Percentiles rank a stretch among this genome's conserved stretches.
Conservation (phyloP, 1,140 invertebrate genomes). For the Limonius californicus region DNA sequence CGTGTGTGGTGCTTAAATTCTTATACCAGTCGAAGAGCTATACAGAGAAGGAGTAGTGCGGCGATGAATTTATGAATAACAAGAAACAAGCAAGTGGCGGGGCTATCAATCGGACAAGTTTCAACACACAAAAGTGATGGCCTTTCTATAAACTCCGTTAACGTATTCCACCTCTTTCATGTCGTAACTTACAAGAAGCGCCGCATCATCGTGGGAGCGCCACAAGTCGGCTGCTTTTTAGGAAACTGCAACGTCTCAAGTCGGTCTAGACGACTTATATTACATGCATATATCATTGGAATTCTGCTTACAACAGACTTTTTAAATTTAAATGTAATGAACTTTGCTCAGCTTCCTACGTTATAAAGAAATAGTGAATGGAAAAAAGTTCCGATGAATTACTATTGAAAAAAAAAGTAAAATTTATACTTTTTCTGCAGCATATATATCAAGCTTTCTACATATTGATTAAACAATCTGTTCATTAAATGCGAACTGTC, state of each 20-base stretch:
- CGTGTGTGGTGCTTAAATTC: neutral
- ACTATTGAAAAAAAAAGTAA: too few species aligned
- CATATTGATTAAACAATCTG: too few species aligned
- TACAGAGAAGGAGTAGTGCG: neutral
- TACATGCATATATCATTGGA: conserved; percentile 3
- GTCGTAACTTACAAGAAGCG: conserved; percentile 20
- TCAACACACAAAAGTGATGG: conserved; percentile 27
- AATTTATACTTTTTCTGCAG: too few species aligned
- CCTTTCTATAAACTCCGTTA: conserved; percentile 17
- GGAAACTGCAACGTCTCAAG: conserved; percentile 8
- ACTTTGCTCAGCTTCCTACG: neutral
- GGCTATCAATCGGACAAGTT: conserved; percentile 25
- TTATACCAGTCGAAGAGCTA: neutral
- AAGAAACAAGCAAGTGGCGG: conserved; percentile 20
- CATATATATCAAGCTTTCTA: too few species aligned
- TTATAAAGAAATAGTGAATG: conserved; percentile 9
- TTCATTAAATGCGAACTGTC: too few species aligned
- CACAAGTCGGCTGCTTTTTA: conserved; percentile 21
- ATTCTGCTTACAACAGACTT: neutral
- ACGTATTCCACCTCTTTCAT: conserved; percentile 31
- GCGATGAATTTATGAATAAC: conserved; percentile 4
- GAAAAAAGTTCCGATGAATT: too few species aligned
- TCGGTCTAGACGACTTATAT: conserved; percentile 5
- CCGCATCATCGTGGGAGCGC: conserved; percentile 26
- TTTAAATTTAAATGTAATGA: neutral